Percentiles rank a stretch among this genome's conserved stretches.
phyloP scores from a whole-genome alignment of 2,888 invertebrate species.

The Metellina segmentata region DNA sequence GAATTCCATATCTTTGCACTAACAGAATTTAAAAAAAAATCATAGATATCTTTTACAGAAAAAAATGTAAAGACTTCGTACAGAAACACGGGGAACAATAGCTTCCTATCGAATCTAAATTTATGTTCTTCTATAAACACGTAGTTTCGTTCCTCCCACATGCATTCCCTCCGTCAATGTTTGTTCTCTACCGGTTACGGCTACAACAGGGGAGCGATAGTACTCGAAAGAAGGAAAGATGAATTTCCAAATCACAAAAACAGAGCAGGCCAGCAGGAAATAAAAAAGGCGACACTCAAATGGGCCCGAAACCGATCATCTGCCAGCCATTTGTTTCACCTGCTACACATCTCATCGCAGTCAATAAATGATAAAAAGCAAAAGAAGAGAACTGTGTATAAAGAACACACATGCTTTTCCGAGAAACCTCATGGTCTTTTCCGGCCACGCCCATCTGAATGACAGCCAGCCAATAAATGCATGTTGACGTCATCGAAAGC shows the following conservation, averaged over 20 bases:
- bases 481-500: slow-evolving; percentile 71
- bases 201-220: background rate
- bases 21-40: too few relatives aligned
- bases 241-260: slow-evolving; percentile 25
- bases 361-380: slow-evolving; percentile 69
- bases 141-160: background rate
- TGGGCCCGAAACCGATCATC: slow-evolving; percentile 68
- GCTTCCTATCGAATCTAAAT: background rate
- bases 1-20: too few relatives aligned
- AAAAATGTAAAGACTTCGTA: too few relatives aligned
- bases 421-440: slow-evolving; percentile 68
- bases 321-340: slow-evolving; percentile 70
- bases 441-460: slow-evolving; percentile 72
- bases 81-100: background rate
- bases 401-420: slow-evolving; percentile 60
- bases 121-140: slow-evolving; percentile 1
- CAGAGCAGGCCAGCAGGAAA: background rate
- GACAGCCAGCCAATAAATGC: slow-evolving; percentile 75
- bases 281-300: slow-evolving; percentile 15
- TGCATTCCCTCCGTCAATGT: slow-evolving; percentile 8
- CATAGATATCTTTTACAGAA: too few relatives aligned
- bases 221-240: background rate
- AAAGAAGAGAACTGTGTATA: slow-evolving; percentile 32
- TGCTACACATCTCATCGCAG: slow-evolving; percentile 69
- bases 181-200: background rate